These are phyloP conservation scores for Heliornis fulica DNA, from an alignment of 2,113 vertebrate species.

Conservation along the genomic window DNA sequence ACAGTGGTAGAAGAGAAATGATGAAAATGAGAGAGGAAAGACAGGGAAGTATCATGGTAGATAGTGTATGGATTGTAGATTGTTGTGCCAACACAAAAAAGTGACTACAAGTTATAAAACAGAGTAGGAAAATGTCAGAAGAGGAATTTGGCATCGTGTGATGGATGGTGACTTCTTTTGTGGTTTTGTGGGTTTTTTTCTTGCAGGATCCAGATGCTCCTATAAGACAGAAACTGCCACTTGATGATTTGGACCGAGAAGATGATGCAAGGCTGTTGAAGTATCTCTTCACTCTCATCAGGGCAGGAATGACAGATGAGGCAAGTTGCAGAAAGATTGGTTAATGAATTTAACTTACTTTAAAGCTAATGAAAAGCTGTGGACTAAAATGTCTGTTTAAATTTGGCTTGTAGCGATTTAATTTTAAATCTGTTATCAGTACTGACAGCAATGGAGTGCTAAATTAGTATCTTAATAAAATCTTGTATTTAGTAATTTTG, in stretches of 20 bases:
- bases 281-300: slow-evolving; percentile 91
- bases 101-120: neutral
- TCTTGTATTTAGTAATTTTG: neutral
- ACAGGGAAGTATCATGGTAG: neutral
- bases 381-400: neutral
- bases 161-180: neutral
- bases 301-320: slow-evolving; percentile 97
- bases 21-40: neutral
- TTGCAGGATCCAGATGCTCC: slow-evolving; percentile 93
- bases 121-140: neutral
- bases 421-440: neutral
- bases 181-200: no score
- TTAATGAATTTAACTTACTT: neutral
- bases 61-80: neutral
- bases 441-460: neutral
- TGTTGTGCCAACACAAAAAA: neutral
- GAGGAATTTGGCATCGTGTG: neutral
- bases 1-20: neutral
- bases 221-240: slow-evolving; percentile 90
- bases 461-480: neutral
- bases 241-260: slow-evolving; percentile 94
- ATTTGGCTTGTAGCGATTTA: neutral
- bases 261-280: slow-evolving; percentile 90
- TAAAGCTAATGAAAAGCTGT: neutral
- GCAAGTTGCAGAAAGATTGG: slow-evolving; percentile 58